Conservation (phyloP, 1,140 invertebrate species). For the Trigoniulus corallinus region DNA sequence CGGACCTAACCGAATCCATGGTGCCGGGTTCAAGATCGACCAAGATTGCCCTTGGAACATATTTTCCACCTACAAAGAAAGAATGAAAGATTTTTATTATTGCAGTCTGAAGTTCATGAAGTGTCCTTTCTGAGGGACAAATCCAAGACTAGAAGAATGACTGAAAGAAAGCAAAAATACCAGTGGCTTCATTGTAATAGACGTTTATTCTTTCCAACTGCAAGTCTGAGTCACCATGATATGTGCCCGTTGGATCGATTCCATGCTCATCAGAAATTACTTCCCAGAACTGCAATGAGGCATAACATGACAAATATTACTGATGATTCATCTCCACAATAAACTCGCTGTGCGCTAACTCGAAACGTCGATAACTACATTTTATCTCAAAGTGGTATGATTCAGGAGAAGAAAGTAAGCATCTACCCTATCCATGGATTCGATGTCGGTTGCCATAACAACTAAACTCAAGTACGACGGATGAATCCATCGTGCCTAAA, state of each 20-base stretch:
- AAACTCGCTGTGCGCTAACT: no score
- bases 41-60: conserved; percentile 39
- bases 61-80: conserved; percentile 29
- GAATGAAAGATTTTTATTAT: background rate
- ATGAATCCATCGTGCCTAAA: no score
- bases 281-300: conserved; percentile 34
- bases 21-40: conserved; percentile 43
- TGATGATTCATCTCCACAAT: no score
- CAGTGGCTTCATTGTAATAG: conserved; percentile 31
- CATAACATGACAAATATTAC: no score
- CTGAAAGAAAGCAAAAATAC: conserved; percentile 11
- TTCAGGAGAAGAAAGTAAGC: no score
- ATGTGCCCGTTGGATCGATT: conserved; percentile 33
- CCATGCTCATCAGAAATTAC: conserved; percentile 35
- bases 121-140: no score
- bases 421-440: no score
- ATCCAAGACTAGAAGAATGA: background rate
- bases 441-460: no score
- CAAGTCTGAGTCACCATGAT: conserved; percentile 33
- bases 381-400: no score
- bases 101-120: no score
- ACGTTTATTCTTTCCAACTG: conserved; percentile 30
- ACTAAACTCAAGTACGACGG: no score
- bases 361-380: no score
- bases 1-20: conserved; percentile 44